Base-by-base conservation (phyloP, 1,140 invertebrate species). In the Notospermus geniculatus region DNA sequence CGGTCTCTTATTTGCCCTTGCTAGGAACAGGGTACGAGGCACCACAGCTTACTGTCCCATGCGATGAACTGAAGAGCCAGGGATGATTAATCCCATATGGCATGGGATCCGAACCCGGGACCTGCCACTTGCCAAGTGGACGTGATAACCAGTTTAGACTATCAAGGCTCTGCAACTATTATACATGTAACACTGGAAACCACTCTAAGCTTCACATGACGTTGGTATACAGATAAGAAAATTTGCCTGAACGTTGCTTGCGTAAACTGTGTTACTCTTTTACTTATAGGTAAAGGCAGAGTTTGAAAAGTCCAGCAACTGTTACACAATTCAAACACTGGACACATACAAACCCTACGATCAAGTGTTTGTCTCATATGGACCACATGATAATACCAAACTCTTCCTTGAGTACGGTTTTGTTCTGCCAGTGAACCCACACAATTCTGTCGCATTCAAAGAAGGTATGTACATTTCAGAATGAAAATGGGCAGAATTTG, bases 311-410 rank as follows among this genome's bases (percentile, higher is more conserved):
- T 60, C 70, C 1, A 82, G 66, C 66, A 74, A 82, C 58, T 77
- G 81, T 32, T 88, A 87, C 78, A 78, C 84, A 65, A 87, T 89
- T 63, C 71, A 71, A 60, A 84, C 86, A 1, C 64, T 75, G 30
- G 76, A 67, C 32, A 60, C 71, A 2, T 85, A 85, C 60, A 66
- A 76, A 25, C 80, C 83, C 64, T 82, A 84, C 66, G 77, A 85
- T 17, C 87, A 91, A 81, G 83, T 90, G 57, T 91, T 89, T 71
- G 90, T 92, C 50, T 89, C 85, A 64, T 92, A 92, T 74, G 90
- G 90, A 2, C 72, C 84, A 11, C 86, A 91, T 73, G 80, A 85
- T 58, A 91, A 88, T 80, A 66, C 82, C 0, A 87, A 87, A 67
- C 78, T 92, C 2, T 84, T 89, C 55, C 71, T 85, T 0, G 88